A percentile compares a stretch with the other conserved stretches of the same genome.
phyloP scores from a whole-genome alignment of 2,113 vertebrate species.

The Galbula dea region DNA sequence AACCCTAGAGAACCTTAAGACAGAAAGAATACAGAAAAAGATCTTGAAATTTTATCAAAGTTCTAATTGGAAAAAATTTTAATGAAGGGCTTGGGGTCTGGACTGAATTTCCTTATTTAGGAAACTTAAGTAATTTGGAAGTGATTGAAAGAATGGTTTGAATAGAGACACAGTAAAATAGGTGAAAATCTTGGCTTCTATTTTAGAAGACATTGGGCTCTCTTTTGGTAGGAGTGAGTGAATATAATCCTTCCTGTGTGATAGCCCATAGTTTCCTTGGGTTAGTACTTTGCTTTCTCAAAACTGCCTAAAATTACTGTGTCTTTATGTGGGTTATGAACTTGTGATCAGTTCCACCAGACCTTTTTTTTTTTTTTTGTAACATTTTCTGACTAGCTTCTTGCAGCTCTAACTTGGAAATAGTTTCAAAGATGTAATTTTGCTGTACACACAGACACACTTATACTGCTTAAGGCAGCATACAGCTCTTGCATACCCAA shows the following conservation, averaged over 20 bases:
- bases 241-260: not conserved
- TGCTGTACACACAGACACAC: not conserved
- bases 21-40: not conserved
- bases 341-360: not conserved
- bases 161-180: not conserved
- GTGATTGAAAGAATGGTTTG: not conserved
- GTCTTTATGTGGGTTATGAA: not conserved
- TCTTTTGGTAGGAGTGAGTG: not conserved
- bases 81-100: not conserved
- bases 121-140: not conserved
- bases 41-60: not conserved
- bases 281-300: not conserved
- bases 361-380: no score
- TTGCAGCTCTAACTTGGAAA: conserved; percentile 24
- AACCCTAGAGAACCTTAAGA: not conserved
- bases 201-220: not conserved
- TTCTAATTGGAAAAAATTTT: not conserved
- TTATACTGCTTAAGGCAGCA: conserved; percentile 18
- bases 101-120: not conserved
- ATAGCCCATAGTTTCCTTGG: not conserved
- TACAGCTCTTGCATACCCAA: not conserved
- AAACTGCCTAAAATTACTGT: not conserved
- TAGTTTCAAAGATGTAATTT: conserved; percentile 13
- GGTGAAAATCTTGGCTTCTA: not conserved
- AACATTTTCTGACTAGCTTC: conserved; percentile 7